Evolutionary conservation across 2,113 vertebrate species (phyloP), one percentile per base, ranked within the genome.

Genomic region (Asarcornis scutulata): DNA sequence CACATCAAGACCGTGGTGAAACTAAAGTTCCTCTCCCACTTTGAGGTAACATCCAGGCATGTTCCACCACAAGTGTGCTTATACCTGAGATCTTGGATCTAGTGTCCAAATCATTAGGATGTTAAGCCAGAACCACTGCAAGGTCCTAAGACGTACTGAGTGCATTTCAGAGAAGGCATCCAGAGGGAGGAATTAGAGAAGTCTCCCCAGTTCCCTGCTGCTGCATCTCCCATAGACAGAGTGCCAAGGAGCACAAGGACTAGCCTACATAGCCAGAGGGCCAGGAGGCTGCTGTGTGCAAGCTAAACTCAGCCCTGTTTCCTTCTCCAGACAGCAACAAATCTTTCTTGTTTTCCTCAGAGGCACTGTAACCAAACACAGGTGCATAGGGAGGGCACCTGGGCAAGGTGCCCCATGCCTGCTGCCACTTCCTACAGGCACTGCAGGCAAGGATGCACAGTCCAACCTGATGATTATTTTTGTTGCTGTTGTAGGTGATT

Each of bases 401-500:
- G 71, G 69, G 44, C 46, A 62, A 6, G 1, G 3, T 12, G 3
- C 26, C 32, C 72, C 64, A 13, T 48, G 50, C n/a, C 56, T 58
- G 20, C 82, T n/a, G 71, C 48, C 58, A 10, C 76, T 27, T 14
- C 84, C 89, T 10, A 7, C 0, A 36, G 25, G 44, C 56, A 17
- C 67, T 3, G 6, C 13, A 8, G 3, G 17, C 13, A 16, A 32
- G 74, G 52, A 11, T 55, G 52, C 67, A 3, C 40, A 50, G 22
- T 6, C 52, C 91, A 48, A 63, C 17, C 73, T 48, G 36, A 67
- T n/a, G 21, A 46, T 67, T 46, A 3, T 91, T 82, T 66, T 62
- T 92, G 80, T 60, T 84, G 42, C 64, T 90, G 2, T 82, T 82
- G 29, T 6, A 97, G 96, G 96, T 96, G 86, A 38, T 95, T 84